Conservation (phyloP, 2,113 vertebrate species). For the Chinchilla lanigera region DNA sequence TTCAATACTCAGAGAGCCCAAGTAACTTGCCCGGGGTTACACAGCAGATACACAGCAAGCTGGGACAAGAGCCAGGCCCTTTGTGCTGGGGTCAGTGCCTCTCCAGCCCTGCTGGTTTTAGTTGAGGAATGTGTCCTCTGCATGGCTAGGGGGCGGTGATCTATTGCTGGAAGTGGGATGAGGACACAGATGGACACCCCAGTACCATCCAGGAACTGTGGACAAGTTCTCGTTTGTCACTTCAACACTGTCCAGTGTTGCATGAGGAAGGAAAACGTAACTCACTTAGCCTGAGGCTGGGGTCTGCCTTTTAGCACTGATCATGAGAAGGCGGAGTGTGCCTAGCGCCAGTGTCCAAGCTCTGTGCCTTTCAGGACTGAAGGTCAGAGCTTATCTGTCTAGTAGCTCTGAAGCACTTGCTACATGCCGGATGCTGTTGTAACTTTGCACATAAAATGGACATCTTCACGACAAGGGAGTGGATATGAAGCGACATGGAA, state of each 20-base stretch:
- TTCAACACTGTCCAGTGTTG: neutral
- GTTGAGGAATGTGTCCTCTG: neutral
- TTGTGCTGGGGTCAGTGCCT: too few species aligned
- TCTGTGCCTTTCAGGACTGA: rapidly evolving
- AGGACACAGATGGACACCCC: neutral
- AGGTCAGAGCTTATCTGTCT: rapidly evolving
- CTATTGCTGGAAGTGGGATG: rapidly evolving
- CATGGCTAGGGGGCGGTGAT: neutral
- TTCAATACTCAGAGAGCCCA: neutral
- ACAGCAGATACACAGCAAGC: rapidly evolving
- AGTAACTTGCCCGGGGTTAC: neutral
- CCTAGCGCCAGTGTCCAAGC: rapidly evolving
- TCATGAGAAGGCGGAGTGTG: rapidly evolving
- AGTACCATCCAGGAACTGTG: neutral
- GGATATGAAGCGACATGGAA: rapidly evolving
- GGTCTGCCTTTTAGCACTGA: neutral
- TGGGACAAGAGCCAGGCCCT: neutral
- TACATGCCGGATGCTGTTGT: rapidly evolving
- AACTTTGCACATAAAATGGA: rapidly evolving
- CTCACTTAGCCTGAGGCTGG: neutral
- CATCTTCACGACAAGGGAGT: neutral
- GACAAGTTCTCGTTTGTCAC: neutral
- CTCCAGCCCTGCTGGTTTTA: neutral
- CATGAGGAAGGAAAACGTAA: neutral
- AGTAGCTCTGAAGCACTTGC: rapidly evolving